Conservation (phyloP, 2,888 invertebrate genomes). For the Oscheius sp. region DNA sequence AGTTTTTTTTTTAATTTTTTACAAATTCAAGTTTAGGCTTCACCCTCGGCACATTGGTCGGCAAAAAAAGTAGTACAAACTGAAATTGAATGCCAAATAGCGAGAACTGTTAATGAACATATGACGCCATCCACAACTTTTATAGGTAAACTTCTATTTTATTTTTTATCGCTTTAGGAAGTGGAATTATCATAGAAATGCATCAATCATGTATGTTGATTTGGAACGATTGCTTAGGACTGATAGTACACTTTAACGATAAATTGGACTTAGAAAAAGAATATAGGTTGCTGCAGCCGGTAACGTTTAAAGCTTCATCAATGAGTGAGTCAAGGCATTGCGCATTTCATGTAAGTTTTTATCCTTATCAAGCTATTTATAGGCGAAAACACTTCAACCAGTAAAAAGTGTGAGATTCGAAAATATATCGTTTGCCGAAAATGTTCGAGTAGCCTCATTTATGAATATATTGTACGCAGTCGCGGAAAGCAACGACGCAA, state of each 20-base stretch:
- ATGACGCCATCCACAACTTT: too few relatives aligned
- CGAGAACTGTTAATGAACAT: too few relatives aligned
- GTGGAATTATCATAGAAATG: neutral
- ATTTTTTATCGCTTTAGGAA: too few relatives aligned
- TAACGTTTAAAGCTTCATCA: neutral
- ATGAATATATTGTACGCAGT: neutral
- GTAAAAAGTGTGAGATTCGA: neutral
- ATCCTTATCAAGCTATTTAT: neutral
- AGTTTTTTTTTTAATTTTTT: too few relatives aligned
- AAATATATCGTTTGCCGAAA: neutral
- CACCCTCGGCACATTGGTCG: too few relatives aligned
- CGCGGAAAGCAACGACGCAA: neutral
- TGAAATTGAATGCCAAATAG: too few relatives aligned
- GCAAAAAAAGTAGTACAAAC: too few relatives aligned
- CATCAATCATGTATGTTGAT: neutral
- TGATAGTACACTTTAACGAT: neutral
- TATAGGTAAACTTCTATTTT: too few relatives aligned
- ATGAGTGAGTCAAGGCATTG: neutral
- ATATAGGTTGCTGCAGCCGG: neutral
- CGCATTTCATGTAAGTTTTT: constrained; percentile 5
- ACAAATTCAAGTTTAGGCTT: too few relatives aligned
- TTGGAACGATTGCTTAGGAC: constrained; percentile 1
- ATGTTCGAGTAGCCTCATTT: neutral
- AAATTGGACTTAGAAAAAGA: neutral
- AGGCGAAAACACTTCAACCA: neutral